A percentile compares a stretch with the other conserved stretches of the same genome.
Conservation (phyloP, 2,888 invertebrate genomes). For the Ariolimax columbianus region DNA sequence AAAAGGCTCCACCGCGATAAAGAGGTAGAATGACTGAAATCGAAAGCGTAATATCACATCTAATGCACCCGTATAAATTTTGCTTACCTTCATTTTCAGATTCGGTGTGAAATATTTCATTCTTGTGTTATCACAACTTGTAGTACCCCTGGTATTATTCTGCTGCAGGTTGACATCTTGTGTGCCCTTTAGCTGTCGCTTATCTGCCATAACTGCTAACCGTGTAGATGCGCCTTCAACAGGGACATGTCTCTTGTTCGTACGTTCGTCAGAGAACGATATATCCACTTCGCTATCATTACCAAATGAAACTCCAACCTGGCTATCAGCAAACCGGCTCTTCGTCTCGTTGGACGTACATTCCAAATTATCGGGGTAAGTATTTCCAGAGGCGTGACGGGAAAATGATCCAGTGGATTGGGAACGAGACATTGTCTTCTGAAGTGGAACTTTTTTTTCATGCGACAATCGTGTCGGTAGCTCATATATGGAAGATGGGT, state of each 20-base stretch:
- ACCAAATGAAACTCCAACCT: not conserved
- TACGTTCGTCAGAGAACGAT: not conserved
- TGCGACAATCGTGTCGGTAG: not conserved
- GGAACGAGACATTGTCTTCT: not conserved
- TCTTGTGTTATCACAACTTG: constrained; percentile 24
- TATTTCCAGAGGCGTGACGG: not conserved
- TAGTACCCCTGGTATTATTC: constrained; percentile 40
- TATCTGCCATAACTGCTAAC: not conserved
- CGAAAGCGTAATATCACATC: not conserved
- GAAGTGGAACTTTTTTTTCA: not conserved
- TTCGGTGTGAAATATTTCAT: constrained; percentile 58
- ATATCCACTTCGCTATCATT: not conserved
- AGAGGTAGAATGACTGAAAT: too few relatives aligned
- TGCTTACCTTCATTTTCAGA: constrained; percentile 54
- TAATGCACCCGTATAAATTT: not conserved
- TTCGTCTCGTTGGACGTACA: not conserved
- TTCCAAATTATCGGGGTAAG: not conserved
- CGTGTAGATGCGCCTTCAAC: not conserved
- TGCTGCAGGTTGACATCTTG: not conserved
- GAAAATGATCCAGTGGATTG: constrained; percentile 5
- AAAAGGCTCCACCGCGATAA: too few relatives aligned
- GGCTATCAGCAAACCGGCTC: not conserved
- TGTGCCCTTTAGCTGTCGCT: not conserved
- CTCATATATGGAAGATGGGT: not conserved
- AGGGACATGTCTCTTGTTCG: not conserved